Conservation (phyloP, 1,140 invertebrate genomes). For the Cylas formicarius region DNA sequence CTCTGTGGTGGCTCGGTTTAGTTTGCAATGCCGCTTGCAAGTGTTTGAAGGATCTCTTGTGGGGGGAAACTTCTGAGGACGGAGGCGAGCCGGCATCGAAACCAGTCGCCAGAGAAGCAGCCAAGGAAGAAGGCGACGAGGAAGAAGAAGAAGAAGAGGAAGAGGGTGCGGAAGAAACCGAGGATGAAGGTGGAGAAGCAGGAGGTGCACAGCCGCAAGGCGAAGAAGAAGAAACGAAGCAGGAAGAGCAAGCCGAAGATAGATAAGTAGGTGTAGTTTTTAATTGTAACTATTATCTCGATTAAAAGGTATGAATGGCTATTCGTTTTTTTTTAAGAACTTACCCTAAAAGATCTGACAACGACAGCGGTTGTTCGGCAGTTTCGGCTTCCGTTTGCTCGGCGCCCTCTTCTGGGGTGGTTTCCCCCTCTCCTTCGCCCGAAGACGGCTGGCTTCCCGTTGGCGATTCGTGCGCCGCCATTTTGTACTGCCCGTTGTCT, state of each 20-base stretch:
- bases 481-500: constrained; percentile 69
- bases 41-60: constrained; percentile 9
- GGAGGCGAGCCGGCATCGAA: neutral
- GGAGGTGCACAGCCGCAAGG: neutral
- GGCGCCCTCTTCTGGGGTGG: constrained; percentile 49
- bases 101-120: neutral
- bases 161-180: neutral
- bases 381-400: constrained; percentile 47
- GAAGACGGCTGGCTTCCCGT: constrained; percentile 53
- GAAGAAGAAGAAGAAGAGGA: constrained; percentile 5
- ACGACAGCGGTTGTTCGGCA: constrained; percentile 53
- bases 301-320: too few species aligned
- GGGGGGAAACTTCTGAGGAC: neutral
- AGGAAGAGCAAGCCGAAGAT: neutral
- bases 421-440: constrained; percentile 39
- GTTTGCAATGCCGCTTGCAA: constrained; percentile 3
- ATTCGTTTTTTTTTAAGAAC: too few species aligned
- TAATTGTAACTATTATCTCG: neutral
- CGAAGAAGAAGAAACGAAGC: constrained; percentile 8
- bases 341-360: constrained; percentile 70
- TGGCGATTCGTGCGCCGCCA: constrained; percentile 64
- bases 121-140: constrained; percentile 1
- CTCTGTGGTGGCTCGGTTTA: constrained; percentile 10
- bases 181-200: constrained; percentile 1
- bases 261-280: neutral